Evolutionary conservation across 2,888 invertebrate genomes (phyloP).

Genomic region (Drosophila pseudotalamancana): DNA sequence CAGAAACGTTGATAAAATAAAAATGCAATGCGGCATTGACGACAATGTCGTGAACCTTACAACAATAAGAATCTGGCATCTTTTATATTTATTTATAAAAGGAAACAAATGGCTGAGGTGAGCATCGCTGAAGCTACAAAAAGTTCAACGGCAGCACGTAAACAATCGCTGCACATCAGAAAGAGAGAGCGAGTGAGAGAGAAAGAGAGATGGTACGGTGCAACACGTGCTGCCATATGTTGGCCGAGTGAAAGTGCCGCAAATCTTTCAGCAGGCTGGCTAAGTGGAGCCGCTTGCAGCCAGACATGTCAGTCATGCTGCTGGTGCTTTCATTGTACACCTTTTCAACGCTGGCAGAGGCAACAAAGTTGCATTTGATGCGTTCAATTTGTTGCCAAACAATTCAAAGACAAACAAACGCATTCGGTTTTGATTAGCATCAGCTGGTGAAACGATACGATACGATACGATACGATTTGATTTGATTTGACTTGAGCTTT

Average conservation of each 20-base stretch:
- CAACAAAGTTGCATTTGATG: conserved; percentile 61
- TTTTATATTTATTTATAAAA: conserved; percentile 38
- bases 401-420: conserved; percentile 68
- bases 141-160: conserved; percentile 71
- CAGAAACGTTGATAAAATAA: conserved; percentile 44
- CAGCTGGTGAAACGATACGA: conserved; percentile 71
- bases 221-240: conserved; percentile 74
- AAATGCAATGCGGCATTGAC: conserved; percentile 4
- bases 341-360: conserved; percentile 41
- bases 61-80: conserved; percentile 47
- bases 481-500: conserved; percentile 49
- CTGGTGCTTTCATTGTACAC: conserved; percentile 57
- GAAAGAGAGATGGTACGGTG: conserved; percentile 1
- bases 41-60: conserved; percentile 64
- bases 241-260: conserved; percentile 69
- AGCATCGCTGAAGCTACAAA: conserved; percentile 36
- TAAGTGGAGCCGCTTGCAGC: conserved; percentile 58
- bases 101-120: conserved; percentile 49
- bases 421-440: conserved; percentile 65
- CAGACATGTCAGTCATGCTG: conserved; percentile 44
- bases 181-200: too few species aligned
- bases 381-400: conserved; percentile 78
- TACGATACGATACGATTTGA: conserved; percentile 54
- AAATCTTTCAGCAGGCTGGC: conserved; percentile 65
- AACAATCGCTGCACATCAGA: conserved; percentile 56